These are phyloP conservation scores for Octopus sinensis DNA, from an alignment of 1,140 invertebrate genomes.

Conservation along the genomic window DNA sequence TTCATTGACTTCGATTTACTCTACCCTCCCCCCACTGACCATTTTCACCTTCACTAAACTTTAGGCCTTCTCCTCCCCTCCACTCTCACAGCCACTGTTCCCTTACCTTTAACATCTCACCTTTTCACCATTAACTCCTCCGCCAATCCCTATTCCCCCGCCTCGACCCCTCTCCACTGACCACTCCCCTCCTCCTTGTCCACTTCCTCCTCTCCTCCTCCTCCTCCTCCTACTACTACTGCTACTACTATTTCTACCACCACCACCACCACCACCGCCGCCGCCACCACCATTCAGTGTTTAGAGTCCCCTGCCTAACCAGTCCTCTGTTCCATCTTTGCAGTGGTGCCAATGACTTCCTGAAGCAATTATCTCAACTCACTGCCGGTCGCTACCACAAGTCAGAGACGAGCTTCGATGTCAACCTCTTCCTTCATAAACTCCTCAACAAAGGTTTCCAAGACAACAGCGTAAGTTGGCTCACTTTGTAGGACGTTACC, in stretches of 20 bases:
- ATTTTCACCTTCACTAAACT: no score
- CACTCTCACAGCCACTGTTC: no score
- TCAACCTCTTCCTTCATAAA: slow-evolving; percentile 55
- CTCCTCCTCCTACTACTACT: not conserved
- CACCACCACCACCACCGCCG: no score
- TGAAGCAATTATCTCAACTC: slow-evolving; percentile 48
- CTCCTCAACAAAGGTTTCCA: slow-evolving; percentile 52
- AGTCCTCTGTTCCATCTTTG: slow-evolving; percentile 15
- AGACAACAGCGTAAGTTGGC: slow-evolving; percentile 45
- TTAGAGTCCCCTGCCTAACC: not conserved
- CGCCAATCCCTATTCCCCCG: no score
- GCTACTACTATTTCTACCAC: no score
- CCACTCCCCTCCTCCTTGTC: not conserved
- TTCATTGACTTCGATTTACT: no score
- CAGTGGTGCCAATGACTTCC: slow-evolving; percentile 54
- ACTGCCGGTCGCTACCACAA: slow-evolving; percentile 55
- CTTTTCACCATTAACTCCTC: no score
- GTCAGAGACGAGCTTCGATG: slow-evolving; percentile 53
- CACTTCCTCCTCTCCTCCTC: not conserved
- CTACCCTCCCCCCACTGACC: no score
- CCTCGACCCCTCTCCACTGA: not conserved
- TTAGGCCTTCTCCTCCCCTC: no score
- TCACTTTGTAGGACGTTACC: not conserved
- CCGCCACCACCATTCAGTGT: not conserved
- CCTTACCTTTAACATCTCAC: no score